Evolutionary conservation across 1,140 invertebrate species (phyloP).

Genomic region (Heliothis subflexa): DNA sequence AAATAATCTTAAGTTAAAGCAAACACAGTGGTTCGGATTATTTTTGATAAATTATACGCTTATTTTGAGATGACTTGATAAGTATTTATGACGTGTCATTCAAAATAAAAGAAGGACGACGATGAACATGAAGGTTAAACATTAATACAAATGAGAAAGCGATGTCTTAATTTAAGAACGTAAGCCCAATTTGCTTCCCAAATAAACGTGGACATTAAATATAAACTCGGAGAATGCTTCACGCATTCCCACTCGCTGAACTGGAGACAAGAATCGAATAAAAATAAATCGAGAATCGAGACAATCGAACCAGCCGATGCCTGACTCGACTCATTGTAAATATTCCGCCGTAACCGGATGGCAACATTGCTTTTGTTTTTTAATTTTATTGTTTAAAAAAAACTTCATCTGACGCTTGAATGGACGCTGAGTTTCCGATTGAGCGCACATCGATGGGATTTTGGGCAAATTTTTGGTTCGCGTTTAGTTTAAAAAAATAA

Average conservation of each 20-base stretch:
- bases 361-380: slow-evolving; percentile 56
- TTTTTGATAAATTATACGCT: not conserved
- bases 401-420: slow-evolving; percentile 49
- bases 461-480: slow-evolving; percentile 25
- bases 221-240: slow-evolving; percentile 50
- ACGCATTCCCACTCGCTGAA: slow-evolving; percentile 55
- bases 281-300: slow-evolving; percentile 62
- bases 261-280: slow-evolving; percentile 63
- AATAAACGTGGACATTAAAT: slow-evolving; percentile 46
- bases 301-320: slow-evolving; percentile 66
- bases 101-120: slow-evolving; percentile 1
- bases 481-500: slow-evolving; percentile 1
- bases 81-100: slow-evolving; percentile 32
- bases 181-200: slow-evolving; percentile 49
- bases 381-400: slow-evolving; percentile 42
- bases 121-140: slow-evolving; percentile 23
- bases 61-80: slow-evolving; percentile 17
- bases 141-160: slow-evolving; percentile 44
- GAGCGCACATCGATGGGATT: slow-evolving; percentile 26
- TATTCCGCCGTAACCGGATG: slow-evolving; percentile 55
- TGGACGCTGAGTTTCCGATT: slow-evolving; percentile 45
- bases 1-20: not conserved
- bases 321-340: slow-evolving; percentile 56
- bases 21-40: not conserved
- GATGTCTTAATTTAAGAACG: slow-evolving; percentile 54